Evolutionary conservation across 2,113 vertebrate genomes (phyloP).

Genomic region (Hemiprocne comata): DNA sequence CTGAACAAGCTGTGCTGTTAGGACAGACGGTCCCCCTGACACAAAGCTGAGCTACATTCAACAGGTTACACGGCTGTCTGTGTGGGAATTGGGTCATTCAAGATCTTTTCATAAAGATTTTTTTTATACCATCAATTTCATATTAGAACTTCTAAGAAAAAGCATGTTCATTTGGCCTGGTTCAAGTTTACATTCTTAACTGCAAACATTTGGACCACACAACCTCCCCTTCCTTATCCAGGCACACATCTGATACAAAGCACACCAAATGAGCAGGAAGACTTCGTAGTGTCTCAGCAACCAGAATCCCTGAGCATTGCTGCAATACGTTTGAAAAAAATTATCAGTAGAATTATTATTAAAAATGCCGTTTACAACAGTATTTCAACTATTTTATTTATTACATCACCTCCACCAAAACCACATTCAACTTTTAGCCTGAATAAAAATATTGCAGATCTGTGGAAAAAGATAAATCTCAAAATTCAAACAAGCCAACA

Average conservation of each 20-base stretch:
- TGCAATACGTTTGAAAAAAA: background rate
- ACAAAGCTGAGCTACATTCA: background rate
- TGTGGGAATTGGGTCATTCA: background rate
- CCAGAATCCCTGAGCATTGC: background rate
- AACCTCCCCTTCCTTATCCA: accelerated
- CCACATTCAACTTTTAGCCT: accelerated
- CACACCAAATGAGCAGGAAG: accelerated
- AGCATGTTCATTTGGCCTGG: accelerated
- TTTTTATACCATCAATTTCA: background rate
- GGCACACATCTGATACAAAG: background rate
- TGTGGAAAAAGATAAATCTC: background rate
- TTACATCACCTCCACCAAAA: background rate
- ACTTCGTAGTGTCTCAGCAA: background rate
- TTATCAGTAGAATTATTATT: background rate
- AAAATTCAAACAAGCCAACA: background rate
- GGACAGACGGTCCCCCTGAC: background rate
- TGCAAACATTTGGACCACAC: background rate
- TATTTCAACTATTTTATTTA: background rate
- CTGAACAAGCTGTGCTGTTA: background rate
- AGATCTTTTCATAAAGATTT: background rate
- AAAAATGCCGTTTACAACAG: background rate
- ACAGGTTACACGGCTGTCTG: background rate
- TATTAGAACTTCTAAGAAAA: background rate
- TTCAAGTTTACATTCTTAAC: background rate
- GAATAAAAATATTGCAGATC: background rate